These are phyloP conservation scores for Nemapogon koenigi DNA, from an alignment of 2,888 invertebrate species.

Conservation along the genomic window DNA sequence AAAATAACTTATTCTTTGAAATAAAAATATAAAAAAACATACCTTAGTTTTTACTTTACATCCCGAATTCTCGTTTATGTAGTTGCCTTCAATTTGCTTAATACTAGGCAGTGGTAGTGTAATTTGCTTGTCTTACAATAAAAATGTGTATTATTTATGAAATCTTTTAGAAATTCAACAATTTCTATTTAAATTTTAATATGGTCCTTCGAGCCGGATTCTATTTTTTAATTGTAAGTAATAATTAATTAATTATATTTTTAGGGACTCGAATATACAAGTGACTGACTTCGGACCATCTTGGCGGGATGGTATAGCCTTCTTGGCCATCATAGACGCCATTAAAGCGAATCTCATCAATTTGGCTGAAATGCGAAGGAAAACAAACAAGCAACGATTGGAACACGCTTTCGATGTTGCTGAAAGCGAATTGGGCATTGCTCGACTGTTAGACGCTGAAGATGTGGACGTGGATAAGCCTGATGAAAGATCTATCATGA, in stretches of 20 bases:
- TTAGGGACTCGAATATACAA: slow-evolving; percentile 84
- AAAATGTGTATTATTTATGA: too few relatives aligned
- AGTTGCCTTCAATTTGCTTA: too few relatives aligned
- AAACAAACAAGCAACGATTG: slow-evolving; percentile 80
- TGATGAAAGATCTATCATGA: slow-evolving; percentile 98
- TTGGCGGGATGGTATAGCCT: slow-evolving; percentile 96
- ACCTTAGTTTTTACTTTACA: too few relatives aligned
- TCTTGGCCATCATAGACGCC: slow-evolving; percentile 93
- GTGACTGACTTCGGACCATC: slow-evolving; percentile 94
- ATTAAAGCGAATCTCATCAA: slow-evolving; percentile 93
- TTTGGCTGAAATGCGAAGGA: slow-evolving; percentile 77
- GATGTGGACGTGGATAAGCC: slow-evolving; percentile 96
- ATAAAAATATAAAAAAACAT: too few relatives aligned
- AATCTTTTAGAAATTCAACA: too few relatives aligned
- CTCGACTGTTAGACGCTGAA: slow-evolving; percentile 90
- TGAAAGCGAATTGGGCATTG: slow-evolving; percentile 89
- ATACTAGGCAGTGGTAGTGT: too few relatives aligned
- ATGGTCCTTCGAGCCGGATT: too few relatives aligned
- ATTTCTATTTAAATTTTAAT: too few relatives aligned
- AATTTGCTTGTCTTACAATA: too few relatives aligned
- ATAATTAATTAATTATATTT: slow-evolving; percentile 13
- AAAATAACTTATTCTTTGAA: too few relatives aligned
- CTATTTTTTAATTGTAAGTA: too few relatives aligned
- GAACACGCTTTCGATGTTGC: slow-evolving; percentile 95
- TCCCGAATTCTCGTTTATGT: too few relatives aligned